These are phyloP conservation scores for Crotalus horridus DNA, from an alignment of 2,113 vertebrate genomes.

Conservation along the genomic window DNA sequence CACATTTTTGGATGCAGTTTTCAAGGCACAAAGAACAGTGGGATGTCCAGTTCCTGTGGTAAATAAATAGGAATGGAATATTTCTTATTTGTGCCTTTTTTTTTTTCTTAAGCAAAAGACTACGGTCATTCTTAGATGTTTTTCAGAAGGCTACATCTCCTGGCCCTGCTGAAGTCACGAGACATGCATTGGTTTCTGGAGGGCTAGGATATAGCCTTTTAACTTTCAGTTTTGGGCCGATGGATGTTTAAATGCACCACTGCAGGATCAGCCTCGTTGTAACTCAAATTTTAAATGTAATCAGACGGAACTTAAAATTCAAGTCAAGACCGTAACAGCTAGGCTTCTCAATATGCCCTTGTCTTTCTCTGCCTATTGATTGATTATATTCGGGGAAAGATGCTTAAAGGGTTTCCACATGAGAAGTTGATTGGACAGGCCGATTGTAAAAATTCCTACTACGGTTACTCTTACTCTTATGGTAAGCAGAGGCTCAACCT, in stretches of 20 bases:
- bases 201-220: conserved; percentile 32
- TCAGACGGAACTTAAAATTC: conserved; percentile 12
- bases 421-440: background rate
- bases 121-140: conserved; percentile 21
- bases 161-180: background rate
- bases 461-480: background rate
- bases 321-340: background rate
- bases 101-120: conserved; percentile 6
- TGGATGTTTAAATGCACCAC: conserved; percentile 13
- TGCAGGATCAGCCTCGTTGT: conserved; percentile 25
- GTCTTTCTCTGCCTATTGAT: background rate
- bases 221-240: background rate
- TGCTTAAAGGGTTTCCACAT: background rate
- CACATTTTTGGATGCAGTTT: conserved; percentile 41
- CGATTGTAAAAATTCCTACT: background rate
- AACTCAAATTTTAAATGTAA: background rate
- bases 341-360: background rate
- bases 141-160: conserved; percentile 21
- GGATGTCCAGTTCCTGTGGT: conserved; percentile 24
- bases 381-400: background rate
- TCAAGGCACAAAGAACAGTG: conserved; percentile 32
- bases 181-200: conserved; percentile 22
- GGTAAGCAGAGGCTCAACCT: rapidly evolving
- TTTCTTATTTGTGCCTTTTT: conserved; percentile 36
- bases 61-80: conserved; percentile 2